Conservation (phyloP, 2,113 vertebrate species). For the Halichoeres trimaculatus region DNA sequence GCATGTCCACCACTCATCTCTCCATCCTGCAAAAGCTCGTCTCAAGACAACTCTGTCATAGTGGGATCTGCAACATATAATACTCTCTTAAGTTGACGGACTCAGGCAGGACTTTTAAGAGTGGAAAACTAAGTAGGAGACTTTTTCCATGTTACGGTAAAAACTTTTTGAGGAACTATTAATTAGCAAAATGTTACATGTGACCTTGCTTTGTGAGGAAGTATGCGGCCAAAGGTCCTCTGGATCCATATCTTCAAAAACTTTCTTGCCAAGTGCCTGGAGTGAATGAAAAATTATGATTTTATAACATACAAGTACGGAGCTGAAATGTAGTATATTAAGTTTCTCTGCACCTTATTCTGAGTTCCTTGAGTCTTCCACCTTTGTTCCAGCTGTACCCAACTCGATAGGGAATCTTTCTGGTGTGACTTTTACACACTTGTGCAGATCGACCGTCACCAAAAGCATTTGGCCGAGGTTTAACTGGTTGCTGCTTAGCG, state of each 20-base stretch:
- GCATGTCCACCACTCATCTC: conserved; percentile 88
- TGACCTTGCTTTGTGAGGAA: conserved; percentile 88
- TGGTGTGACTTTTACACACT: conserved; percentile 35
- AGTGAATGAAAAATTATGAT: background rate
- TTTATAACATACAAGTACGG: background rate
- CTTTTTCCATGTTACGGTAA: too few species aligned
- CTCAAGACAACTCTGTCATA: conserved; percentile 76
- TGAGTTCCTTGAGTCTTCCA: conserved; percentile 84
- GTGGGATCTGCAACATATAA: conserved; percentile 78
- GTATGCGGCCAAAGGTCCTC: conserved; percentile 89
- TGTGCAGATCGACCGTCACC: conserved; percentile 24
- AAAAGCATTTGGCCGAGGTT: background rate
- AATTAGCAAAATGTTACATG: background rate
- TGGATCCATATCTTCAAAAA: conserved; percentile 90
- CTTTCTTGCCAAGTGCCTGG: conserved; percentile 89
- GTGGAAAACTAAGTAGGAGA: background rate
- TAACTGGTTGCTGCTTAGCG: background rate
- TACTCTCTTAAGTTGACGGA: background rate
- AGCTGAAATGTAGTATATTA: background rate
- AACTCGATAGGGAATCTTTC: conserved; percentile 51
- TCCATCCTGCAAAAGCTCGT: conserved; percentile 85
- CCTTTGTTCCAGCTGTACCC: conserved; percentile 78
- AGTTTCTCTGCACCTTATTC: conserved; percentile 78
- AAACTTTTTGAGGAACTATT: too few species aligned
- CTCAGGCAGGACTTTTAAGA: background rate